Percentiles rank a stretch among this genome's conserved stretches.
Conservation (phyloP, 2,797 vertebrate species). For the Anguilla marmorata region DNA sequence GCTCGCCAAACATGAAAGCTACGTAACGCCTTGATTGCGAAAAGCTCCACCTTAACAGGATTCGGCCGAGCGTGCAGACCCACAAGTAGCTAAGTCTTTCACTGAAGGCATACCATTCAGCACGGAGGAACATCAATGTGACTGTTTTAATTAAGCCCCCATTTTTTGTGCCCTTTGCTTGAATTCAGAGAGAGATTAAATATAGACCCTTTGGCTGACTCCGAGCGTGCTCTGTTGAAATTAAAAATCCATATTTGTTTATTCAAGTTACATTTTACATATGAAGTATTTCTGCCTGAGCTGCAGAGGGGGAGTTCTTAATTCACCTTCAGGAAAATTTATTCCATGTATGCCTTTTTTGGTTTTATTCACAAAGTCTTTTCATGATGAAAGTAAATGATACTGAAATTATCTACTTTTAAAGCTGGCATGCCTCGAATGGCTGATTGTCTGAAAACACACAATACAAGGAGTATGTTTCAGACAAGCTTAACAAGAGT, state of each 20-base stretch:
- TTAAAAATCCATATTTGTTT: conserved; percentile 15
- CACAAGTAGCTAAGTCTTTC: background rate
- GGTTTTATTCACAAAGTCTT: background rate
- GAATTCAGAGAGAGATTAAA: background rate
- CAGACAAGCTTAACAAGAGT: background rate
- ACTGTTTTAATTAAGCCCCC: conserved; percentile 12
- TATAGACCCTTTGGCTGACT: background rate
- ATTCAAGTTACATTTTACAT: conserved; percentile 9
- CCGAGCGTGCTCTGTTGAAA: background rate
- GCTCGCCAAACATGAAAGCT: background rate
- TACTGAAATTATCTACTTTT: background rate
- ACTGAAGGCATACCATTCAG: background rate
- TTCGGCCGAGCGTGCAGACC: conserved; percentile 14
- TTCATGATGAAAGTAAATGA: conserved; percentile 1
- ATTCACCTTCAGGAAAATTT: conserved; percentile 4
- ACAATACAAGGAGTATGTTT: background rate
- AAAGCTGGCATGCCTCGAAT: background rate
- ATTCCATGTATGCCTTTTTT: conserved; percentile 2
- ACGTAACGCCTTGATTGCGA: conserved; percentile 3
- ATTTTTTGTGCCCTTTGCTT: background rate
- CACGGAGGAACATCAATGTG: conserved; percentile 10
- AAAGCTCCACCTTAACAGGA: conserved; percentile 9
- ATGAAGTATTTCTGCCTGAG: background rate
- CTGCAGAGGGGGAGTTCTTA: background rate
- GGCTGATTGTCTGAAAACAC: background rate